phyloP scores from a whole-genome alignment of 1,140 invertebrate species.

The Drosophila ercepeae region DNA sequence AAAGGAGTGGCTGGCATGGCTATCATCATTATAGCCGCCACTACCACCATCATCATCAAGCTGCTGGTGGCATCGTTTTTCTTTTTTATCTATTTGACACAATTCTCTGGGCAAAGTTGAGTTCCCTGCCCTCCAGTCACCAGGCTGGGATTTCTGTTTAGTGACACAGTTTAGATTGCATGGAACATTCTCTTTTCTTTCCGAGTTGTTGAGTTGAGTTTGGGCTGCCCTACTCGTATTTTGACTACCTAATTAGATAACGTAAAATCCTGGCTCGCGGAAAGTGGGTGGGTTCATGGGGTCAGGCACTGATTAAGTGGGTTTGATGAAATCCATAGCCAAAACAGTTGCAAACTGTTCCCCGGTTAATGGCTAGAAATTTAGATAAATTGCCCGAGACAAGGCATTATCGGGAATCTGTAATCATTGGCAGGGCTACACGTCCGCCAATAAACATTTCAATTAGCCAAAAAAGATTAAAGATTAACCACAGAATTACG shows the following conservation, averaged over 20 bases:
- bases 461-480: slow-evolving; percentile 45
- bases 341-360: background rate
- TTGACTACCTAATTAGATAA: slow-evolving; percentile 80
- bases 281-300: slow-evolving; percentile 8
- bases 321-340: slow-evolving; percentile 10
- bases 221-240: slow-evolving; percentile 41
- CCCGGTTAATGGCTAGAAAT: slow-evolving; percentile 16
- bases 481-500: slow-evolving; percentile 40
- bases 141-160: slow-evolving; percentile 68
- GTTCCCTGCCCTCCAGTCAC: slow-evolving; percentile 2
- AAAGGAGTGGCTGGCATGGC: slow-evolving; percentile 61
- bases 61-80: slow-evolving; percentile 56
- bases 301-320: slow-evolving; percentile 23
- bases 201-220: slow-evolving; percentile 8
- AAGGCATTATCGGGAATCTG: slow-evolving; percentile 26
- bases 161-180: slow-evolving; percentile 79
- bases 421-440: slow-evolving; percentile 33
- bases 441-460: slow-evolving; percentile 47
- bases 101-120: slow-evolving; percentile 79
- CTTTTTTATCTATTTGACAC: slow-evolving; percentile 79
- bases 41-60: slow-evolving; percentile 42
- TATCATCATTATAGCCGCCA: slow-evolving; percentile 22
- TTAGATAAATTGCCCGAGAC: slow-evolving; percentile 39
- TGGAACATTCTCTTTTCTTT: slow-evolving; percentile 36
- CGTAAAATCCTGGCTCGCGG: slow-evolving; percentile 15